Conservation (phyloP, 2,888 invertebrate genomes). For the Mesorhabditis belari region DNA sequence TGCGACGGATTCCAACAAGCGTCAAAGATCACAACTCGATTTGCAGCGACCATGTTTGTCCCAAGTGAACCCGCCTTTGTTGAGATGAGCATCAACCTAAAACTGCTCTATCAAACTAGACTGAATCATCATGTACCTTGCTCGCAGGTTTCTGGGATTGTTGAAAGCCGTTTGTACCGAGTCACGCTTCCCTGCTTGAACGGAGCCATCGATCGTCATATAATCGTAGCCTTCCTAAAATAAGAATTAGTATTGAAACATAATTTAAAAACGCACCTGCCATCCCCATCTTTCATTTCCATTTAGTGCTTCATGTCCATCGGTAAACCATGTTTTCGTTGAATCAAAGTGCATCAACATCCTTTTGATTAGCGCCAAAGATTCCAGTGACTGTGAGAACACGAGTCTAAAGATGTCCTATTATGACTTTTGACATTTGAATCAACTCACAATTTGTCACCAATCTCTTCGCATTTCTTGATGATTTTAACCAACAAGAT, state of each 20-base stretch:
- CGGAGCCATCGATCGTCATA: constrained; percentile 75
- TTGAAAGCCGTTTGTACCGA: constrained; percentile 83
- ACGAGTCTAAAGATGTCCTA: constrained; percentile 73
- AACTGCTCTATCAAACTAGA: background rate
- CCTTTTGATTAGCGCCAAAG: constrained; percentile 84
- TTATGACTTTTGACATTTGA: too few relatives aligned
- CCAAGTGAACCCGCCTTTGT: constrained; percentile 94
- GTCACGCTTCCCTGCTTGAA: constrained; percentile 75
- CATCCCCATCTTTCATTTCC: constrained; percentile 61
- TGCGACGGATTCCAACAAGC: constrained; percentile 99
- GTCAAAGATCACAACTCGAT: constrained; percentile 94
- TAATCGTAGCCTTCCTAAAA: constrained; percentile 70
- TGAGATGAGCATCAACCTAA: constrained; percentile 68
- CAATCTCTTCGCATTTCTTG: constrained; percentile 82
- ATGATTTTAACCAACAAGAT: constrained; percentile 61
- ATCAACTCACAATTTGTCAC: constrained; percentile 83
- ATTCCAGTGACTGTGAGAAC: constrained; percentile 90
- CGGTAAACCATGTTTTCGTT: constrained; percentile 64
- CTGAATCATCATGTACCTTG: constrained; percentile 16
- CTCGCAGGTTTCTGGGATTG: constrained; percentile 72
- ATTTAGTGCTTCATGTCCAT: constrained; percentile 43
- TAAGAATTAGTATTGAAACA: too few relatives aligned
- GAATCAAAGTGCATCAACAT: constrained; percentile 64
- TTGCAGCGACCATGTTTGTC: constrained; percentile 91
- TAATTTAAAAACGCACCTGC: too few relatives aligned